Conservation (phyloP, 2,888 invertebrate species). For the Endomychus coccineus region DNA sequence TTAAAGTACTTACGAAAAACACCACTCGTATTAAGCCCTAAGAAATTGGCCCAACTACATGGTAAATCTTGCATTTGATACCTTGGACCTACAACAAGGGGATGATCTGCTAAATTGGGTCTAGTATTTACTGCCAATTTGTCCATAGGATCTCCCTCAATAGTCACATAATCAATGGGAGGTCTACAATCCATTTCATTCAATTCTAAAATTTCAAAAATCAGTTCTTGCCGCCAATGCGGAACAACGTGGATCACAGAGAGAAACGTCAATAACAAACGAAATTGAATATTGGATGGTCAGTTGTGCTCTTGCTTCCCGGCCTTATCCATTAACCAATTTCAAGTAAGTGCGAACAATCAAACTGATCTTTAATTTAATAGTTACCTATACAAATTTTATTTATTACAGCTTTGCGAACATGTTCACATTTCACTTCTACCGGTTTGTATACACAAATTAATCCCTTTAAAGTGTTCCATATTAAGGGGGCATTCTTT, state of each 20-base stretch:
- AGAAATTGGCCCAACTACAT: conserved; percentile 51
- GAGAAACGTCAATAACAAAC: not conserved
- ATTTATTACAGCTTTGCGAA: conserved; percentile 52
- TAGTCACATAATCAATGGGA: conserved; percentile 51
- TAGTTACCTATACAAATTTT: conserved; percentile 63
- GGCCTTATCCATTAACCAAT: no score
- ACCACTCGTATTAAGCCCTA: conserved; percentile 65
- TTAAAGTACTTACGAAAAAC: conserved; percentile 55
- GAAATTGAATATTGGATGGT: not conserved
- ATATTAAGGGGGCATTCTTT: conserved; percentile 50
- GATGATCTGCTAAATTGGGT: conserved; percentile 66
- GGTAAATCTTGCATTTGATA: conserved; percentile 63
- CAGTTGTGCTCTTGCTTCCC: no score
- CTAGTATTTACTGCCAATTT: conserved; percentile 51
- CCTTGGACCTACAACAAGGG: conserved; percentile 66
- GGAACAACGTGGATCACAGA: no score
- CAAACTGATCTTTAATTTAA: no score
- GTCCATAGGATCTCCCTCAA: conserved; percentile 57
- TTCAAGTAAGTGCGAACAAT: no score
- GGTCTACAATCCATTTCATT: conserved; percentile 60
- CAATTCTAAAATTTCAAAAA: conserved; percentile 60
- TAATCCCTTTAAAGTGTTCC: conserved; percentile 63
- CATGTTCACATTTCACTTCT: conserved; percentile 47
- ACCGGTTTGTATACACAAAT: conserved; percentile 74
- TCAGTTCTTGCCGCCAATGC: no score